Evolutionary conservation across 2,113 vertebrate genomes (phyloP).

Genomic region (Apodemus speciosus): DNA sequence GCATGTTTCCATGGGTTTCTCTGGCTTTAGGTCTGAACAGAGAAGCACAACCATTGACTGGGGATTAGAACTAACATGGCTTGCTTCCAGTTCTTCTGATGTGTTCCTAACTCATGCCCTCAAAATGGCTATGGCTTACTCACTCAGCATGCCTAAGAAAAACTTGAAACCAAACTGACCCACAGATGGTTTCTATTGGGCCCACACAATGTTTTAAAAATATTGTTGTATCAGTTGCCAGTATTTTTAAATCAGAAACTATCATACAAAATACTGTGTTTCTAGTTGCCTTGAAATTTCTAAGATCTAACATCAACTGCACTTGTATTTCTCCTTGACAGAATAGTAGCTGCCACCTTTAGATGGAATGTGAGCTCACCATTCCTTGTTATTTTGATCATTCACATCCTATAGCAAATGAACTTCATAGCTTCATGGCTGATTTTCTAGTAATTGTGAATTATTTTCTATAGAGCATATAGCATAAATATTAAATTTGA

Average conservation of each 20-base stretch:
- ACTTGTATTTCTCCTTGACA: not conserved
- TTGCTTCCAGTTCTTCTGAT: slow-evolving; percentile 1
- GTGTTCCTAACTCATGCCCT: not conserved
- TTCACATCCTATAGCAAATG: not conserved
- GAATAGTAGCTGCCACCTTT: not conserved
- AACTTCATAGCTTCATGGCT: not conserved
- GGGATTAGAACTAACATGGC: not conserved
- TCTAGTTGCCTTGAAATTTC: slow-evolving; percentile 41
- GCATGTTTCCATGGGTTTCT: not conserved
- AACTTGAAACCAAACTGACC: slow-evolving; percentile 57
- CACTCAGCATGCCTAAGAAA: slow-evolving; percentile 4
- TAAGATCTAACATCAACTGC: not conserved
- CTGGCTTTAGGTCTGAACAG: not conserved
- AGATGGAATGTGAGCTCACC: not conserved
- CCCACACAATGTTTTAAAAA: slow-evolving; percentile 41
- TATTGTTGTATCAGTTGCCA: slow-evolving; percentile 33
- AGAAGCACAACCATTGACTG: not conserved
- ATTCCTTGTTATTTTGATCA: not conserved
- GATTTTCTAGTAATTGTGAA: slow-evolving; percentile 11
- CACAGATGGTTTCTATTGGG: slow-evolving; percentile 32
- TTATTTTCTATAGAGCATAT: slow-evolving; percentile 5
- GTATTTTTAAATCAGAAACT: slow-evolving; percentile 54
- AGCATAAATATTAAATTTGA: slow-evolving; percentile 33
- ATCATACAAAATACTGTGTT: slow-evolving; percentile 39
- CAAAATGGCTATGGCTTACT: slow-evolving; percentile 35